Base-by-base conservation (phyloP, 2,888 invertebrate species). In the Lampropteryx suffumata region DNA sequence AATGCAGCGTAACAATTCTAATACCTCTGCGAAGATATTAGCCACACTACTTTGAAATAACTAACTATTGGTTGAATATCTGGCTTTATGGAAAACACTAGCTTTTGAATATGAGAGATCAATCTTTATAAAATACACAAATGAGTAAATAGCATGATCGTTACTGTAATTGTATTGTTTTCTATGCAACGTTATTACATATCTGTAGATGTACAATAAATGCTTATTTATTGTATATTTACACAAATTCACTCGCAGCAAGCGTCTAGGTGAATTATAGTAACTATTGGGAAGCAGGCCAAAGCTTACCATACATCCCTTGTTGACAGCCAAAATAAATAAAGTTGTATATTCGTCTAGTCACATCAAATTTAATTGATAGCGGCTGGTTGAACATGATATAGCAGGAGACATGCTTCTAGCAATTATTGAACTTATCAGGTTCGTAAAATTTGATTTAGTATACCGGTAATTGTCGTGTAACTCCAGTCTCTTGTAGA, bases 251-350 rank as follows among this genome's bases (percentile, higher is more conserved):
- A 40, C 39, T 32, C 30, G 34, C 28, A 73, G 71, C 62, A 67
- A 67, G 61, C 72, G 67, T 63, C 71, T 60, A 42, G 55, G 73
- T 70, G 67, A 74, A 69, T 74, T 71, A 76, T 73, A 73, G 67
- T 71, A 76, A 71, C 71, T 57, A 66, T 73, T 76, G 73, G 79
- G 82, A 82, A 54, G 57, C 58, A 50, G 53, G 62, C 61, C 67
- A 67, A 61, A 61, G 55, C 59, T 55, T 51, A 28, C 61, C n/a
- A 68, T 52, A 13, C 37, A 55, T 44, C 66, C 66, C 65, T 65
- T 67, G 66, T 69, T 75, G 74, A 69, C 64, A 66, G 78, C 76
- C 76, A 75, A 75, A 71, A 76, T 74, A 78, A 80, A 79, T 79
- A 78, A 46, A 48, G 42, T 50, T 49, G 37, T 35, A 47, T 41